Base-by-base conservation (phyloP, 2,113 vertebrate species). In the Todiramphus saurophagus region DNA sequence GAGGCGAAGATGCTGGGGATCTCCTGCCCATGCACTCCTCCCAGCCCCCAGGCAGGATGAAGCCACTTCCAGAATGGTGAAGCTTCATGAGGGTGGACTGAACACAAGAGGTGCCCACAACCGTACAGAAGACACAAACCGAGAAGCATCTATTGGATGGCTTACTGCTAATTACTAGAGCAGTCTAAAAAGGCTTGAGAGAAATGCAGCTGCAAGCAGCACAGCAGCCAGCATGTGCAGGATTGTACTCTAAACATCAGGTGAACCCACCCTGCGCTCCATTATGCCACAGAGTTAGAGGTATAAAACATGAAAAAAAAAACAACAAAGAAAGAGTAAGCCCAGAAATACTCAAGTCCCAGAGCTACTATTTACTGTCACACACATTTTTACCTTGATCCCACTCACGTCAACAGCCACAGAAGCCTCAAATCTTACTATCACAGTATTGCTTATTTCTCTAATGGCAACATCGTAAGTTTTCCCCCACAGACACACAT, bases 341-440 rank as follows among this genome's bases (percentile, higher is more conserved):
- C 24, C 37, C 30, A 67, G 25, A 73, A 76, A 44, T 23, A 70
- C 53, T 16, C 7, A 58, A 80, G 31, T 48, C 33, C 20, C 30
- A 56, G 37, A 81, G 31, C 10, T 51, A 31, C 59, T 72, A 64
- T 56, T 41, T 35, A 15, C 39, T 11, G 13, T 46, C 59, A 23
- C 30, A 30, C 16, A 24, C 31, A 20, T 70, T 80, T 90, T 69
- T 31, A 77, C 76, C 28, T 85, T 35, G 33, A 48, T 73, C 28
- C 64, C 66, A 16, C 31, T 37, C 18, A 28, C 0, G 3, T 1
- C 3, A 0, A 63, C 31, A 68, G 56, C 14, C 37, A 66, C 20
- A n/a, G 19, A 58, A 73, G 16, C 56, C 64, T 66, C 25, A 2
- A 72, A 70, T 27, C 39, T 90, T 74, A n/a, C 21, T 63, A 19